Base-by-base conservation (phyloP, 2,113 vertebrate genomes). In the Microtus ochrogaster region DNA sequence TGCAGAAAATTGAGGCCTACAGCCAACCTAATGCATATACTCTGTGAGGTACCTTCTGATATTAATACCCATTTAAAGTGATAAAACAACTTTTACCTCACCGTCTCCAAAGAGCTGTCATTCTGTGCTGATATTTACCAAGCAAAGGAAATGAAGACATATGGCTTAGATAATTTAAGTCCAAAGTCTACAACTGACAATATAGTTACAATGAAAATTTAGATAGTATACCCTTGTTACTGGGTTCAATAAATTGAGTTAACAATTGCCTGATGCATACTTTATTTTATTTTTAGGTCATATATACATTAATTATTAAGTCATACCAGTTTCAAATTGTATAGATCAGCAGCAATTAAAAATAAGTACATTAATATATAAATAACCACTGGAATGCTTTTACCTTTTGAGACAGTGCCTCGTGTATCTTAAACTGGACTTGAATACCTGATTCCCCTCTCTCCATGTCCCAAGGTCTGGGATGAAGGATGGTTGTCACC, bases 271-370 rank as follows among this genome's bases (percentile, higher is more conserved):
- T 76, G 36, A 84, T 14, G 2, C 36, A 55, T 70, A 49, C 19
- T 74, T 84, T 47, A 81, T 61, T 87, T 94, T 33, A 49, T 89
- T 84, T 84, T 91, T 65, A 58, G 65, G 72, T 89, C 65, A 91
- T 28, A 79, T 84, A 84, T 52, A 68, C 26, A 91, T 93, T 41
- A 73, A 83, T 82, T 94, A 81, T 93, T 91, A 74, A 94, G 39
- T 84, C 90, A 83, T 90, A 68, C 61, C 16, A 30, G n/a, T 58
- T 97, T 83, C 44, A 96, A 84, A 68, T 84, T 24, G 65, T 22
- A 68, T 5, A 61, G 52, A 33, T 91, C 44, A 85, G 52, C 36
- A 72, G 17, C 68, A 93, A 91, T 89, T 96, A 94, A 87, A 96
- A 91, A 84, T 91, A 83, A 92, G 41, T 49, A 39, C 70, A 49